Percentiles rank a stretch among this genome's conserved stretches.
phyloP scores from a whole-genome alignment of 2,797 vertebrate genomes.

The Bradypodion ventrale region DNA sequence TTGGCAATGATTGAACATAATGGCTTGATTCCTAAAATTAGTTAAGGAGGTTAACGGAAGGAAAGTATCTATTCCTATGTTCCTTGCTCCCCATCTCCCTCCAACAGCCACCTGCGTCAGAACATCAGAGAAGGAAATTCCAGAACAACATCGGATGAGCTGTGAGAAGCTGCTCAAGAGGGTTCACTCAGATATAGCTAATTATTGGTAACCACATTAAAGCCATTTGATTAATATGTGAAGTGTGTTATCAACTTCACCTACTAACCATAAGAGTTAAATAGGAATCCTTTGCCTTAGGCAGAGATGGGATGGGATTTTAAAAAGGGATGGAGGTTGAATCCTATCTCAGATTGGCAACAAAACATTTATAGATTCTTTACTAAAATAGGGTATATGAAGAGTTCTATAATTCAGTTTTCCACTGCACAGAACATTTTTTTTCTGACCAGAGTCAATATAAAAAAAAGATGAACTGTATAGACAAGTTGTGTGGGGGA shows the following conservation, averaged over 20 bases:
- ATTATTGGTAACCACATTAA: not conserved
- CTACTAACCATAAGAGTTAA: not conserved
- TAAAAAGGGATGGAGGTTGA: not conserved
- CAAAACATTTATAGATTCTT: not conserved
- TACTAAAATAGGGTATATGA: not conserved
- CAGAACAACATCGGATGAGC: not conserved
- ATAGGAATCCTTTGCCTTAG: not conserved
- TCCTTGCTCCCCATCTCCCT: too few relatives aligned
- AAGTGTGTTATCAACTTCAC: not conserved
- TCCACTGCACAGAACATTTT: not conserved
- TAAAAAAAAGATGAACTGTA: not conserved
- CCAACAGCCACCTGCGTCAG: not conserved
- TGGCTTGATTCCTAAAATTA: not conserved
- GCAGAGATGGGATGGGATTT: not conserved
- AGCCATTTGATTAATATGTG: not conserved
- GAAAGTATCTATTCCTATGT: not conserved
- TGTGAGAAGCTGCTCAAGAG: not conserved
- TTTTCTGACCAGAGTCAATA: not conserved
- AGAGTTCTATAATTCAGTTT: not conserved
- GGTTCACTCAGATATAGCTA: not conserved
- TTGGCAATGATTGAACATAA: not conserved
- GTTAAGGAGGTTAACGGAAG: not conserved
- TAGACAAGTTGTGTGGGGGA: too few relatives aligned
- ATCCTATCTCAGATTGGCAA: not conserved
- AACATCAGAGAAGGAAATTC: not conserved